Evolutionary conservation across 2,888 invertebrate genomes (phyloP), one percentile per base, ranked within the genome.

Genomic region (Callinectes sapidus): DNA sequence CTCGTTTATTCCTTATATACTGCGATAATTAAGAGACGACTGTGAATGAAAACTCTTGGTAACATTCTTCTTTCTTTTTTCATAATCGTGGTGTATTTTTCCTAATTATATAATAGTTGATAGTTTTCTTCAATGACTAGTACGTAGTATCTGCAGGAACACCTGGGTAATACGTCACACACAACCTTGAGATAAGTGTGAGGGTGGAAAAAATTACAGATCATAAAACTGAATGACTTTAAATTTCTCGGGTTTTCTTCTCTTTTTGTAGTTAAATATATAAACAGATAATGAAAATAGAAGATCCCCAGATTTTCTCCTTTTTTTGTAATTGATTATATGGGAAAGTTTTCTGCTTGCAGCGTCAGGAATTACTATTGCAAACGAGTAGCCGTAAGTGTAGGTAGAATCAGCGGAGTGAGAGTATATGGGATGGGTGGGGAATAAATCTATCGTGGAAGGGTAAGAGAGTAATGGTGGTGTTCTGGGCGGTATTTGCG

Each of bases 201-300:
- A 6, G 28, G 1, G 66, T 71, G 66, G 28, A 23, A 71, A 71
- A n/a, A 28, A 71, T n/a, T 28, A 13, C 28, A 28, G n/a, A 71
- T 71, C n/a, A 10, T 71, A 28, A 71, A 23, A 71, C 32, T 88
- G 88, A 88, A 54, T 66, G 55, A 66, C 61, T n/a, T n/a, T 28
- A 1, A 88, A 39, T 35, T 87, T n/a, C 66, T 61, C 23, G 3
- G 28, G 13, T 91, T 87, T 90, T 55, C 66, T 28, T 81, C 81
- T 23, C 48, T 81, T 90, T 54, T 90, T 90, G 23, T 90, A 90
- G 77, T 90, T 90, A 14, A 54, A 81, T 81, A 90, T 28, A n/a
- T 81, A 42, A 90, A 28, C 55, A 28, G 28, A 28, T 48, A 71
- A 90, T 23, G 48, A 42, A 14, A 13, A 2, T 8, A 55, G 6